A percentile compares a stretch with the other conserved stretches of the same genome.
Evolutionary conservation across 2,888 invertebrate genomes (phyloP).

Genomic region (Ecliptopera silaceata): DNA sequence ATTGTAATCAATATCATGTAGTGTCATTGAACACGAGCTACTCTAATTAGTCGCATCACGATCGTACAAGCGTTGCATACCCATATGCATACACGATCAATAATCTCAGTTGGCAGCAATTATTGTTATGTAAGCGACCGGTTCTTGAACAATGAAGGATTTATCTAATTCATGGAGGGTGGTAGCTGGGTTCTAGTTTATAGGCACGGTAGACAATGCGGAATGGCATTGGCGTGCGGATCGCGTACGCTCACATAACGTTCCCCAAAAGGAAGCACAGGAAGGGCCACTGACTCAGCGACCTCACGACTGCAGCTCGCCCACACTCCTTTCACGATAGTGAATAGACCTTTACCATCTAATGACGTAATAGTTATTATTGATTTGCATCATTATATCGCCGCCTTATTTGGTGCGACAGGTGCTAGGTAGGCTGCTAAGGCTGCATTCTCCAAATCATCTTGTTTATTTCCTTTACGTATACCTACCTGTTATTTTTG

Average conservation of each 20-base stretch:
- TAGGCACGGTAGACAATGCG: conserved; percentile 52
- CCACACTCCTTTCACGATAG: conserved; percentile 71
- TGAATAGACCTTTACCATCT: conserved; percentile 53
- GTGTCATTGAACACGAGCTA: conserved; percentile 27
- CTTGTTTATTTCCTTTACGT: conserved; percentile 28
- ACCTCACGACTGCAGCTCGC: conserved; percentile 55
- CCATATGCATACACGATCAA: conserved; percentile 25
- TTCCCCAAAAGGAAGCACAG: conserved; percentile 71
- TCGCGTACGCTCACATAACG: conserved; percentile 74
- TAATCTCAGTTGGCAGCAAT: conserved; percentile 29
- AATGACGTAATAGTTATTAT: conserved; percentile 65
- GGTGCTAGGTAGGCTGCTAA: conserved; percentile 40
- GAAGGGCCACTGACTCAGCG: conserved; percentile 77
- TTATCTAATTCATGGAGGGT: conserved; percentile 31
- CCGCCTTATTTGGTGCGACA: conserved; percentile 52
- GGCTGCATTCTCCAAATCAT: conserved; percentile 23
- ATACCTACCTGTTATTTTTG: conserved; percentile 13
- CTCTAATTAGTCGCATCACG: conserved; percentile 33
- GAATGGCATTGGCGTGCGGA: conserved; percentile 60
- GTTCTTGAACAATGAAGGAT: conserved; percentile 40
- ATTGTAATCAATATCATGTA: conserved; percentile 8
- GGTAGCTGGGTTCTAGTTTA: conserved; percentile 25
- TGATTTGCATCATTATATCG: conserved; percentile 61
- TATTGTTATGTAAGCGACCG: conserved; percentile 22
- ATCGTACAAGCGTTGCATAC: conserved; percentile 19